Conservation (phyloP, 2,113 vertebrate species). For the Vulpes lagopus region DNA sequence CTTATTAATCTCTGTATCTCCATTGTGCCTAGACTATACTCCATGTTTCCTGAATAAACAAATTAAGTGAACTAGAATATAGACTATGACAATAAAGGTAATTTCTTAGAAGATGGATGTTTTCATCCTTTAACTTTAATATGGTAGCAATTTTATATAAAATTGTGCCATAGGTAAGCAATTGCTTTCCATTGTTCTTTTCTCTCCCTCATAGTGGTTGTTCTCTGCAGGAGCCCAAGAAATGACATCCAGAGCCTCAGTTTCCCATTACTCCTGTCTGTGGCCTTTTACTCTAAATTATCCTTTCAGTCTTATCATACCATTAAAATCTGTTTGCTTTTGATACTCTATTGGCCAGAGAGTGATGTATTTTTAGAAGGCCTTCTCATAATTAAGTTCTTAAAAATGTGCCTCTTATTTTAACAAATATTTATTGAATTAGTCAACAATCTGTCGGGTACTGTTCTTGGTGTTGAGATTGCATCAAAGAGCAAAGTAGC, state of each 20-base stretch:
- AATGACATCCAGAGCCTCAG: not conserved
- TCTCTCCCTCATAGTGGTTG: not conserved
- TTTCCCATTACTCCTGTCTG: not conserved
- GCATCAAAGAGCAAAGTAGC: not conserved
- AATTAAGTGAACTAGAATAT: constrained; percentile 39
- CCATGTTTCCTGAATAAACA: constrained; percentile 15
- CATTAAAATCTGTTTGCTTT: not conserved
- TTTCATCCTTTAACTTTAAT: not conserved
- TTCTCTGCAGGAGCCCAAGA: not conserved
- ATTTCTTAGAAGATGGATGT: not conserved
- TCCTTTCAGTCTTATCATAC: not conserved
- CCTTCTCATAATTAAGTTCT: not conserved
- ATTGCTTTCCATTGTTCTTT: not conserved
- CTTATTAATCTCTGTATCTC: constrained; percentile 32
- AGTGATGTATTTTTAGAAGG: not conserved
- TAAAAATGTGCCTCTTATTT: not conserved
- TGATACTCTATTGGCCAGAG: not conserved
- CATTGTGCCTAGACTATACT: not conserved
- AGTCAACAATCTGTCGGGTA: not conserved
- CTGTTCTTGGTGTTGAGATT: not conserved
- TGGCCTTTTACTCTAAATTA: not conserved
- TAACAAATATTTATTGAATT: not conserved
- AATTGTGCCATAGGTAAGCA: not conserved
- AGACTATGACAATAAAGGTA: not conserved
- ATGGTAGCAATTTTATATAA: not conserved